These are phyloP conservation scores for Frankliniella fusca DNA, from an alignment of 2,888 invertebrate species.

Conservation along the genomic window DNA sequence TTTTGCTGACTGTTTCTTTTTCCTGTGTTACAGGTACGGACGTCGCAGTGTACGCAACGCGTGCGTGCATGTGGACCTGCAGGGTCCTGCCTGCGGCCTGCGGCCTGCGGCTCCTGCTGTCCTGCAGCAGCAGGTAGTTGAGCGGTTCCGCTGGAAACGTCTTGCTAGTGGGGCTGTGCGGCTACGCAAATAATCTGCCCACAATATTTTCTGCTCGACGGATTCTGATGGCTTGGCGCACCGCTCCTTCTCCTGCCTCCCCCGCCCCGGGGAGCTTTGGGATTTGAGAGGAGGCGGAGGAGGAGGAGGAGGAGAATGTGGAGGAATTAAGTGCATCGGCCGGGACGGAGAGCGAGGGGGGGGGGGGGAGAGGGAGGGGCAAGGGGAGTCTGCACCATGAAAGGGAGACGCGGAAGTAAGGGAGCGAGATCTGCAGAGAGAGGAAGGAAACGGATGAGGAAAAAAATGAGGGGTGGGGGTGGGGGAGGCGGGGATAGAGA, in stretches of 20 bases:
- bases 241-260: neutral
- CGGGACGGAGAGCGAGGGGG: conserved; percentile 1
- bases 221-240: neutral
- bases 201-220: conserved; percentile 22
- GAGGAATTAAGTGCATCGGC: conserved; percentile 19
- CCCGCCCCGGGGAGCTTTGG: neutral
- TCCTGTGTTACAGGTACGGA: neutral
- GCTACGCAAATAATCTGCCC: conserved; percentile 17
- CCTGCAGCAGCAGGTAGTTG: neutral
- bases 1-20: neutral
- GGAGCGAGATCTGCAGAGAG: neutral
- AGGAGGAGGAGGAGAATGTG: neutral
- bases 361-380: neutral
- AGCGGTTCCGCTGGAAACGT: neutral
- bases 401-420: neutral
- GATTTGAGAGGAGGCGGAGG: neutral
- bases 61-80: too few species aligned
- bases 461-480: neutral
- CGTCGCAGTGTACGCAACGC: neutral
- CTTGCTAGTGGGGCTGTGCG: neutral
- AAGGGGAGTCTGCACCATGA: neutral
- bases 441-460: neutral
- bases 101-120: neutral
- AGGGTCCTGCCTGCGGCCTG: too few species aligned
- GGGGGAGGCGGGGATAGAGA: neutral